phyloP scores from a whole-genome alignment of 2,888 invertebrate species.

The Oligia fasciuncula region DNA sequence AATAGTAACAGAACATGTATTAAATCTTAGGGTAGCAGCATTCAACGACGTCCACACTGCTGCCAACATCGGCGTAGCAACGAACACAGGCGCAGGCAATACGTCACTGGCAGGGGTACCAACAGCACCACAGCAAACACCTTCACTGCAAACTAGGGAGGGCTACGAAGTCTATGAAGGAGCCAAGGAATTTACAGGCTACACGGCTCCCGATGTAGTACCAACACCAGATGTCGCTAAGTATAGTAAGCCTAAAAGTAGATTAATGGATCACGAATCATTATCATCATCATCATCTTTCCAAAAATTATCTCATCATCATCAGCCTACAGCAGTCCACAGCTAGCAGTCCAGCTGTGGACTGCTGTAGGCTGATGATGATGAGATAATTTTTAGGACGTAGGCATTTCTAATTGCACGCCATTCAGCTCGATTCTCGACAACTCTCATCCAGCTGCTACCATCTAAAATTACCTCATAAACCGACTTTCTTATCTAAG shows the following conservation, averaged over 20 bases:
- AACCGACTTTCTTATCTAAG: background rate
- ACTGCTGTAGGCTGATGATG: too few relatives aligned
- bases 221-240: conserved; percentile 80
- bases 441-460: background rate
- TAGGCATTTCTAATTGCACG: too few relatives aligned
- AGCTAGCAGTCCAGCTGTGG: too few relatives aligned
- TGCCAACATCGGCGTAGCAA: conserved; percentile 49
- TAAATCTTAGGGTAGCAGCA: conserved; percentile 90
- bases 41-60: conserved; percentile 92
- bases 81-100: conserved; percentile 52
- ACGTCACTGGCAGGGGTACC: conserved; percentile 54
- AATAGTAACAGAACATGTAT: background rate
- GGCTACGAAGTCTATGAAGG: conserved; percentile 91
- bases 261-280: background rate
- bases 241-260: conserved; percentile 76
- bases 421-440: background rate
- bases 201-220: conserved; percentile 70
- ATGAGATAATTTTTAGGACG: too few relatives aligned
- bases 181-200: conserved; percentile 89
- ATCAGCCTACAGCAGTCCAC: background rate
- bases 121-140: conserved; percentile 50
- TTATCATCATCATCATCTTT: background rate
- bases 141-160: conserved; percentile 74
- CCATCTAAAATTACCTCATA: background rate
- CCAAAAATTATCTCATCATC: background rate